phyloP scores from a whole-genome alignment of 2,797 vertebrate genomes.

The Hemibagrus guttatus region DNA sequence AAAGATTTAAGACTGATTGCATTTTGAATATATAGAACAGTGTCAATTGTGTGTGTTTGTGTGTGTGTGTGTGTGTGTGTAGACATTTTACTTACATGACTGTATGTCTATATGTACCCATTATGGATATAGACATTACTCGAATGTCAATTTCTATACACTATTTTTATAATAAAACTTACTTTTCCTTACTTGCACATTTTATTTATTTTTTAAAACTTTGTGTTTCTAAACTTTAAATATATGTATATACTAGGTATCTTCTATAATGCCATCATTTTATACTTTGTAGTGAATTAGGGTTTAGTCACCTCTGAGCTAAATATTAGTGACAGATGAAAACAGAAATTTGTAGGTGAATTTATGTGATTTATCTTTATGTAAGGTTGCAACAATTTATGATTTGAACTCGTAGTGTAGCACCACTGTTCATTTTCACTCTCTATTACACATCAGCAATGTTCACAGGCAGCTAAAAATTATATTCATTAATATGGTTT shows the following conservation, averaged over 20 bases:
- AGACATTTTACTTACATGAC: neutral
- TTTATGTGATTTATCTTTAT: neutral
- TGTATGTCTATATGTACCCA: neutral
- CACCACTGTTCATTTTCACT: neutral
- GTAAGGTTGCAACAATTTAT: neutral
- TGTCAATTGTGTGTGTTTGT: neutral
- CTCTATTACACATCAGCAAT: no score
- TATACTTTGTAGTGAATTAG: neutral
- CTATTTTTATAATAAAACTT: neutral
- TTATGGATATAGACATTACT: neutral
- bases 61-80: neutral
- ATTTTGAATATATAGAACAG: neutral
- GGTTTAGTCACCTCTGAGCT: no score
- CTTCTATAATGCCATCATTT: neutral
- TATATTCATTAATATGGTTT: neutral
- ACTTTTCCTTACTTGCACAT: neutral
- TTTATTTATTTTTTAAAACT: neutral
- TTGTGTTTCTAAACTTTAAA: neutral
- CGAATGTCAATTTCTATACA: neutral
- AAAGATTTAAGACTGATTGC: neutral
- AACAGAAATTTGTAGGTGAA: neutral
- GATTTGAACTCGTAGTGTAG: neutral
- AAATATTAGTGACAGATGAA: neutral
- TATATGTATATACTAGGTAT: neutral
- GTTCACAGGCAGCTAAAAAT: neutral